Evolutionary conservation across 1,140 invertebrate genomes (phyloP).

Genomic region (Phymastichus coffea): DNA sequence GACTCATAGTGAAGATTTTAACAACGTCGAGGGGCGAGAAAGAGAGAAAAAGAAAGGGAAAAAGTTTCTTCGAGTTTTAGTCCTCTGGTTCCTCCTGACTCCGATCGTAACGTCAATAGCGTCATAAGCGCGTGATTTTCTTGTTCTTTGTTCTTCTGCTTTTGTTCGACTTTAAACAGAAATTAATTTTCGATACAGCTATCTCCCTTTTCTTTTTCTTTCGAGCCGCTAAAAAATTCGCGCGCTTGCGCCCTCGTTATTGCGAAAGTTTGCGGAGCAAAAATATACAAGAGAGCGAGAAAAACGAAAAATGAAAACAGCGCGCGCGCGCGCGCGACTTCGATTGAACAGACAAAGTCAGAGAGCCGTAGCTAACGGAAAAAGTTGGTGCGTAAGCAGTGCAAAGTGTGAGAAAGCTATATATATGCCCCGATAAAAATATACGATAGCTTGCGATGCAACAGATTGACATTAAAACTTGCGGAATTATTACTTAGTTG

Average conservation of each 20-base stretch:
- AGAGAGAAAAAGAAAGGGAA: background rate
- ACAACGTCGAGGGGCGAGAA: too few species aligned
- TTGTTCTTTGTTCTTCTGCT: too few species aligned
- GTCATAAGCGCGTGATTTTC: background rate
- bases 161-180: background rate
- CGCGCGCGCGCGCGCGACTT: background rate
- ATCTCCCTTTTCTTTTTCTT: background rate
- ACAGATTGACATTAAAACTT: too few species aligned
- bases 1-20: too few species aligned
- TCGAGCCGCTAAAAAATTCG: background rate
- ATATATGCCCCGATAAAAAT: too few species aligned
- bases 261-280: background rate
- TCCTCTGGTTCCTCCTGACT: background rate
- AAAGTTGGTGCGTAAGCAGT: too few species aligned
- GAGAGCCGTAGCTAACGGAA: too few species aligned
- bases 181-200: background rate
- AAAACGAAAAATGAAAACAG: background rate
- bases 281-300: background rate
- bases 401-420: too few species aligned
- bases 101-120: background rate
- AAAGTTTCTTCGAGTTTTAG: background rate
- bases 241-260: conserved; percentile 1
- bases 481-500: too few species aligned
- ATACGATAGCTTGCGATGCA: too few species aligned
- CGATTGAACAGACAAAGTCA: too few species aligned